phyloP scores from a whole-genome alignment of 2,113 vertebrate species.

The Typhlomys cinereus region DNA sequence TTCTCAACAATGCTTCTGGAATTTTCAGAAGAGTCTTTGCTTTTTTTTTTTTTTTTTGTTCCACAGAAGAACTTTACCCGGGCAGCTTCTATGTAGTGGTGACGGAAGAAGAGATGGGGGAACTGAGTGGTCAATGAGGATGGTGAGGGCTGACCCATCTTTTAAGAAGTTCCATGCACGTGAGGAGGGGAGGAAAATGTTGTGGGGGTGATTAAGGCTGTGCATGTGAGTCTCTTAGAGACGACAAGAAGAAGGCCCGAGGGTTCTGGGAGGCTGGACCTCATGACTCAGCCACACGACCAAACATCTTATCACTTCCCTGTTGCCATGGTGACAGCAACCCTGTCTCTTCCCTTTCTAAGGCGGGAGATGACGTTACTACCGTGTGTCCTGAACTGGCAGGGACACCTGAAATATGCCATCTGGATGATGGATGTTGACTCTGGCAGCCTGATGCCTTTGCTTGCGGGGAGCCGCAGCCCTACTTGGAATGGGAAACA shows the following conservation, averaged over 20 bases:
- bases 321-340: background rate
- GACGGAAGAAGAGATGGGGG: background rate
- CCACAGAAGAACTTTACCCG: background rate
- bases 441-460: background rate
- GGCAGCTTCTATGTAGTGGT: background rate
- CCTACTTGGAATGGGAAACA: background rate
- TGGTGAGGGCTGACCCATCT: rapidly evolving
- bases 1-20: background rate
- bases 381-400: background rate
- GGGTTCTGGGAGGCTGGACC: background rate
- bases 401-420: background rate
- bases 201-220: background rate
- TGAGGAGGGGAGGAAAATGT: background rate
- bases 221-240: background rate
- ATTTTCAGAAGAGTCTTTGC: background rate
- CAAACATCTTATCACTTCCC: background rate
- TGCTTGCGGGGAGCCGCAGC: background rate
- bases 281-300: background rate
- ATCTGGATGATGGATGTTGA: background rate
- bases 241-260: background rate
- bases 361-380: background rate
- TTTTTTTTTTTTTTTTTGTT: background rate
- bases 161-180: background rate
- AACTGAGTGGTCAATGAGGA: no score
- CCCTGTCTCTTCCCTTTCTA: rapidly evolving